phyloP scores from a whole-genome alignment of 2,113 vertebrate species.

The Spea bombifrons region DNA sequence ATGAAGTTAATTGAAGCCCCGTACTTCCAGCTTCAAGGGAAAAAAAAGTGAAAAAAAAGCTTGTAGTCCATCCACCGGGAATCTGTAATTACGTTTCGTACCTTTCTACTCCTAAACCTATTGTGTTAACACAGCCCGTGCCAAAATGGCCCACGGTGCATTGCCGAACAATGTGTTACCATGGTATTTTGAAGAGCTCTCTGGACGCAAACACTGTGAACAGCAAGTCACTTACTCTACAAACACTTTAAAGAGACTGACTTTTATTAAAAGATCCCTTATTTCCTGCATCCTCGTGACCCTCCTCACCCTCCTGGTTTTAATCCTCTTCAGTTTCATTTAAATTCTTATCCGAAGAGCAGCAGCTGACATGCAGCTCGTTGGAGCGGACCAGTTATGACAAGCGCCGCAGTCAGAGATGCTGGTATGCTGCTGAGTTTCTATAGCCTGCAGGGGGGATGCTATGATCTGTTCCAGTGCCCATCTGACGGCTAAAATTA shows the following conservation, averaged over 20 bases:
- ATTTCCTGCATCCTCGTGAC: background rate
- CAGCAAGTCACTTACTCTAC: conserved; percentile 1
- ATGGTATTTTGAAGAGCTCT: conserved; percentile 6
- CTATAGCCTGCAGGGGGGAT: conserved; percentile 23
- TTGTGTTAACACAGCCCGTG: background rate
- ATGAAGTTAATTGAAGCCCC: background rate
- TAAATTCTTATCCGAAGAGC: conserved; percentile 35
- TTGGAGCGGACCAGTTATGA: conserved; percentile 24
- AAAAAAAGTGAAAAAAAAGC: background rate
- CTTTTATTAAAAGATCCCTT: background rate
- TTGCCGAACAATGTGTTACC: conserved; percentile 10
- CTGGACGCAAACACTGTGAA: background rate
- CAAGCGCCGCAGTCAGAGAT: conserved; percentile 6
- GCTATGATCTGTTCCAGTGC: conserved; percentile 33
- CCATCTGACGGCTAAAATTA: conserved; percentile 7
- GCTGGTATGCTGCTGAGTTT: conserved; percentile 20
- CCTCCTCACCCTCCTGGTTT: background rate
- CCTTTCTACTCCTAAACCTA: background rate
- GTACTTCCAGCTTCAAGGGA: background rate
- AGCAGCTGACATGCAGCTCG: conserved; percentile 35
- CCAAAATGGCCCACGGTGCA: background rate
- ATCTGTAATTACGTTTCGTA: background rate
- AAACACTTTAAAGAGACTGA: background rate
- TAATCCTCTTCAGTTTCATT: conserved; percentile 18
- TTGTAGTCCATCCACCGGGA: background rate